Evolutionary conservation across 64 coral and sea anemone species (phyloP).

Genomic region (Montipora capricornis): DNA sequence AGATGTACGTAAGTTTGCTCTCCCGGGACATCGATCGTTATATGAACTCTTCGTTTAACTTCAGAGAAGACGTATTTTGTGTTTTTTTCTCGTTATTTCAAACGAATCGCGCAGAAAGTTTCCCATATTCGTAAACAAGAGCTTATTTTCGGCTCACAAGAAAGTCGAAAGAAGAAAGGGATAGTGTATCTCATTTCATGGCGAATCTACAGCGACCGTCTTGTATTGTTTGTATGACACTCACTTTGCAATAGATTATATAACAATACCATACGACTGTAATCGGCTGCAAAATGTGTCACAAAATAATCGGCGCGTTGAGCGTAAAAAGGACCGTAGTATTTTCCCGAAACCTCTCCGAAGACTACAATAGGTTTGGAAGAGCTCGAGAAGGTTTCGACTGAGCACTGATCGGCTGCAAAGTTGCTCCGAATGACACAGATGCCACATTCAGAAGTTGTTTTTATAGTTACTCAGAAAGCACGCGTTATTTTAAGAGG

Average conservation of each 20-base stretch:
- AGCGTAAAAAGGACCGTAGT: too few species aligned
- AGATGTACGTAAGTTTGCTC: neutral
- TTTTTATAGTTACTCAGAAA: too few species aligned
- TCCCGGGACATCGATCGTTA: neutral
- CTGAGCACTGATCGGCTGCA: neutral
- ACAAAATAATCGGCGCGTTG: neutral
- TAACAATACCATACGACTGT: neutral
- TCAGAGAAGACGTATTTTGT: neutral
- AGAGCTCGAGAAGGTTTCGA: too few species aligned
- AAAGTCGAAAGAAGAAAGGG: too few species aligned
- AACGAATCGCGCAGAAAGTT: neutral
- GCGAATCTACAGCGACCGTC: neutral
- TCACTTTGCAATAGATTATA: conserved; percentile 56
- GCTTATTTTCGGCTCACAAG: too few species aligned
- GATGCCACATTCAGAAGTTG: neutral
- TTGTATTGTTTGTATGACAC: conserved; percentile 36
- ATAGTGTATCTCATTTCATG: conserved; percentile 9
- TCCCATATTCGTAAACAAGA: too few species aligned
- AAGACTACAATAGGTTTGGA: too few species aligned
- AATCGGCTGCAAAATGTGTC: conserved; percentile 19
- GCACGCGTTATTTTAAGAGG: neutral
- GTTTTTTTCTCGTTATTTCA: neutral
- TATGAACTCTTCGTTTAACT: neutral
- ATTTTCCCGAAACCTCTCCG: too few species aligned
- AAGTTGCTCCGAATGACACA: neutral